A percentile compares a stretch with the other conserved stretches of the same genome.
These are phyloP conservation scores for Drosophila atroscutellata DNA, from an alignment of 2,888 invertebrate genomes.

Conservation along the genomic window DNA sequence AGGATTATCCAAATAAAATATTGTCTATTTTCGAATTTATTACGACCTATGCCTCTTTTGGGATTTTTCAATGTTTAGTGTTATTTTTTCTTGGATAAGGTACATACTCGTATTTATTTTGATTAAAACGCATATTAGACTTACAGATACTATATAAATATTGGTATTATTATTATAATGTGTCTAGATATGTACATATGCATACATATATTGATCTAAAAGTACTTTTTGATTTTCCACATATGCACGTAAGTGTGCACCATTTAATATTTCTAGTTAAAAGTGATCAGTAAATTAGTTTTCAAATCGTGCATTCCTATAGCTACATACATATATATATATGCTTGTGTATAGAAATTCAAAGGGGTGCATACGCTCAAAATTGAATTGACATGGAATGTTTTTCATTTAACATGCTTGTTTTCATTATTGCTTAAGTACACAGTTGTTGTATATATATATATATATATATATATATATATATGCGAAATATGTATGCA, in stretches of 20 bases:
- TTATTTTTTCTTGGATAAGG: slow-evolving; percentile 19
- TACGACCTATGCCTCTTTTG: background rate
- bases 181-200: slow-evolving; percentile 19
- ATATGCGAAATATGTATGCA: slow-evolving; percentile 6
- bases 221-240: slow-evolving; percentile 2
- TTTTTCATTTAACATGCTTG: slow-evolving; percentile 7
- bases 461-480: background rate
- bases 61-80: background rate
- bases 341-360: slow-evolving; percentile 2
- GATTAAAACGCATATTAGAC: slow-evolving; percentile 30
- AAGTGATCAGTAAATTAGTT: slow-evolving; percentile 6
- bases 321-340: slow-evolving; percentile 14
- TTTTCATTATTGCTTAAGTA: slow-evolving; percentile 25
- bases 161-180: slow-evolving; percentile 20
- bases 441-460: background rate
- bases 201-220: slow-evolving; percentile 10
- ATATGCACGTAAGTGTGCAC: slow-evolving; percentile 15
- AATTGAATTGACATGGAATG: slow-evolving; percentile 38
- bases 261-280: slow-evolving; percentile 15
- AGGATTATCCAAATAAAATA: background rate
- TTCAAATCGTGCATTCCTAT: slow-evolving; percentile 49
- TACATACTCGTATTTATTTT: slow-evolving; percentile 44
- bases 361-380: slow-evolving; percentile 18
- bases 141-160: slow-evolving; percentile 25
- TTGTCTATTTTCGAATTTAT: background rate